Evolutionary conservation across 2,888 invertebrate species (phyloP).

Genomic region (Cephus spinipes): DNA sequence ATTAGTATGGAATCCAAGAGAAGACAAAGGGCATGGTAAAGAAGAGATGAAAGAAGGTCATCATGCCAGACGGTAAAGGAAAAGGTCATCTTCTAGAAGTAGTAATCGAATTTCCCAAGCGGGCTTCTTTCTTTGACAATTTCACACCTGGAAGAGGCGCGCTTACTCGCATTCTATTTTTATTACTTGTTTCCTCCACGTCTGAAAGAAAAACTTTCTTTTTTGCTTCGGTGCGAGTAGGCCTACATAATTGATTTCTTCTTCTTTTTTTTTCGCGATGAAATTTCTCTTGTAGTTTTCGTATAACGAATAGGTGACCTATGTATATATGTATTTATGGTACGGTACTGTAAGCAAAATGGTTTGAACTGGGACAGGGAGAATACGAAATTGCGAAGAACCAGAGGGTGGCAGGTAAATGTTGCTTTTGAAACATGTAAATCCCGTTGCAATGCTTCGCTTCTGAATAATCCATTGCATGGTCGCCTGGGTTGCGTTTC

Average conservation of each 20-base stretch:
- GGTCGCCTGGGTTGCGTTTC: conserved; percentile 26
- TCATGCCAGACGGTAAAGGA: neutral
- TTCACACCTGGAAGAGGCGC: neutral
- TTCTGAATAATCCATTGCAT: neutral
- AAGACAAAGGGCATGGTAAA: neutral
- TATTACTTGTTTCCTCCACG: neutral
- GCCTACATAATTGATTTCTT: neutral
- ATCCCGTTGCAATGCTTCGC: neutral
- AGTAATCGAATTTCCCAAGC: neutral
- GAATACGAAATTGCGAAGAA: neutral
- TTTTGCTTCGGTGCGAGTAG: neutral
- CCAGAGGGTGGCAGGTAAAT: conserved; percentile 1
- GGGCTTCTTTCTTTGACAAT: neutral
- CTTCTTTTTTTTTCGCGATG: no score
- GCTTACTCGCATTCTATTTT: neutral
- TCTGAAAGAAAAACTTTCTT: neutral
- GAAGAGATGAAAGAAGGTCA: neutral
- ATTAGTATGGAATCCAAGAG: neutral
- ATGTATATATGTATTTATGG: neutral
- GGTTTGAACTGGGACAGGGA: neutral
- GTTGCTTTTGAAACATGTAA: conserved; percentile 5
- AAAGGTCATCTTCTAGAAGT: neutral
- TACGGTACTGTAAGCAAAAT: neutral
- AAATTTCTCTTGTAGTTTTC: no score
- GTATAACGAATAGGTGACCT: no score